phyloP scores from a whole-genome alignment of 2,113 vertebrate genomes.

The Leuciscus idus region DNA sequence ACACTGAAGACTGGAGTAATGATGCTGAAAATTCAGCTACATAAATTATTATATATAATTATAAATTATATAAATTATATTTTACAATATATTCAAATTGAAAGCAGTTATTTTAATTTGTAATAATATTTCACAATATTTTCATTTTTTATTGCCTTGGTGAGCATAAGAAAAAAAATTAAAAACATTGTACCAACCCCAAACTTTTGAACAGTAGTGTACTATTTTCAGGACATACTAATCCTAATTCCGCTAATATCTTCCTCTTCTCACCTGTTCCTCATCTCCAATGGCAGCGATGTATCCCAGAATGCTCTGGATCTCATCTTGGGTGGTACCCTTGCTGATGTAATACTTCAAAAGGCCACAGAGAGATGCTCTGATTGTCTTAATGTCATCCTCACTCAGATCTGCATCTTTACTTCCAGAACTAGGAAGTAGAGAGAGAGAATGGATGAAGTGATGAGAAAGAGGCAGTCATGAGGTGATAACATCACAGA shows the following conservation, averaged over 20 bases:
- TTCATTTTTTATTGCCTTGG: background rate
- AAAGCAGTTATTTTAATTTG: background rate
- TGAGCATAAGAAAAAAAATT: background rate
- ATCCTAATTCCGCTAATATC: background rate
- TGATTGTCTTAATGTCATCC: conserved; percentile 89
- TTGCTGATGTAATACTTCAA: conserved; percentile 97
- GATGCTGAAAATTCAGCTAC: background rate
- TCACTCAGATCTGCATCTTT: conserved; percentile 82
- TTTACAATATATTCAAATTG: background rate
- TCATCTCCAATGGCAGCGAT: conserved; percentile 90
- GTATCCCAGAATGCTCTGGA: conserved; percentile 94
- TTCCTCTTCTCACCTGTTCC: conserved; percentile 83
- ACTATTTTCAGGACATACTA: background rate
- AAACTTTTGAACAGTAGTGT: too few species aligned
- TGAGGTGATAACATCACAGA: background rate
- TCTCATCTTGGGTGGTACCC: conserved; percentile 91
- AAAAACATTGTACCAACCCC: background rate
- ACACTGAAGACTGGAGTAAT: background rate
- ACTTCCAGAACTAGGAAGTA: conserved; percentile 59
- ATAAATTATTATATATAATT: too few species aligned
- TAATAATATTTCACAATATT: background rate
- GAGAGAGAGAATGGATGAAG: background rate
- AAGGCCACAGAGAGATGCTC: conserved; percentile 87
- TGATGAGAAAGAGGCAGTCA: background rate
- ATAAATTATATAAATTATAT: background rate